Evolutionary conservation across 1,140 invertebrate species (phyloP), one percentile per base, ranked within the genome.

Genomic region (Helicorthomorpha holstii): DNA sequence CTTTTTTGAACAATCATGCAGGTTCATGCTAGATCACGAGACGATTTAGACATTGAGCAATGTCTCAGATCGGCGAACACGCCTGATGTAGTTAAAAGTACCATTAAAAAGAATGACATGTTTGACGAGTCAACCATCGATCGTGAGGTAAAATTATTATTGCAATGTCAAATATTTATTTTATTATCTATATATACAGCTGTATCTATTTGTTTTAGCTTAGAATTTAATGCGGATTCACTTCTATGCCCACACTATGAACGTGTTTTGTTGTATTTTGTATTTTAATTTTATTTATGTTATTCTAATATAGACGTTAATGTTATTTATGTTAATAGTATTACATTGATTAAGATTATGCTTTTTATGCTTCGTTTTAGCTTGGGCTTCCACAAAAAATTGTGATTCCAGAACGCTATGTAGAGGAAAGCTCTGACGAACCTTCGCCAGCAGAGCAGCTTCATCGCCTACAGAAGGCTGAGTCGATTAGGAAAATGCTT

Each of bases 401-500:
- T 57, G 69, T 82, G 26, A 93, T 93, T 57, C 88, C 88, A 2
- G 88, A 92, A 68, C 73, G 88, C 57, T 92, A 92, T 64, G 81
- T 91, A 58, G 87, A 88, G 27, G 87, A 92, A 67, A 79, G 84
- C 68, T 76, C 59, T 2, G 64, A 63, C 52, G 80, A 85, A 64
- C 63, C 86, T 21, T 81, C 81, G 12, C 79, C 80, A 1, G 84
- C 88, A 61, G 87, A 92, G 61, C 80, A 83, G 61, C 74, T 82
- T 53, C 80, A 82, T 55, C 71, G 88, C 12, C 72, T 79, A 58
- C 80, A 85, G 61, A 92, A 91, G 69, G 85, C 88, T 1, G 87
- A 91, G 61, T 83, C 82, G 21, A 91, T 93, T 50, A 81, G 87
- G 60, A 88, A 86, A 67, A 86, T 93, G 83, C 71, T 93, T 3